Conservation (phyloP, 2,888 invertebrate species). For the Drosophila nigricruria region DNA sequence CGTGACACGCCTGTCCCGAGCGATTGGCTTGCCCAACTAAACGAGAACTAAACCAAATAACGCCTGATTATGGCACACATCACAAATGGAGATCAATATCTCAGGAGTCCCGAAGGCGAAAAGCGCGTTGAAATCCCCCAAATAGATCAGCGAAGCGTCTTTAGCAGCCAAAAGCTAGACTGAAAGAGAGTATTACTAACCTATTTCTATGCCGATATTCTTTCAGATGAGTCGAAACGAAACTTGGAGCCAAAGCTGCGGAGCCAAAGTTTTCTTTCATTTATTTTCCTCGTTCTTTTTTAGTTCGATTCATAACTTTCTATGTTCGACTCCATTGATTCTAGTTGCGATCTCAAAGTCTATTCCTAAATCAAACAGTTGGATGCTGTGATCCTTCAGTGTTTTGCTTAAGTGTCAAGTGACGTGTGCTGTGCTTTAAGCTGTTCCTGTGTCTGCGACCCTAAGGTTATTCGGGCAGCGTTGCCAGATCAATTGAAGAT, state of each 20-base stretch:
- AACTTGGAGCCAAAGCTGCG: slow-evolving; percentile 37
- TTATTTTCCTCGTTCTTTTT: slow-evolving; percentile 1
- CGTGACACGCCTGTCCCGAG: slow-evolving; percentile 11
- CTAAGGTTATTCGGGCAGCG: background rate
- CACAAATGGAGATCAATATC: background rate
- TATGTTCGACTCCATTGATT: background rate
- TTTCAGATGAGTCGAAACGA: slow-evolving; percentile 58
- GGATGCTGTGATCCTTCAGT: background rate
- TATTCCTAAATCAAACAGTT: background rate
- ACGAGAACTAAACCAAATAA: background rate
- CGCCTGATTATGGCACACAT: slow-evolving; percentile 20
- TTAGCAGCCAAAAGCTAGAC: background rate
- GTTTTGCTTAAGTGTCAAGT: background rate
- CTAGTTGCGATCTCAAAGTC: slow-evolving; percentile 39
- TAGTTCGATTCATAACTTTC: slow-evolving; percentile 3
- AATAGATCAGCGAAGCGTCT: background rate
- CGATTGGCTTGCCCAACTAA: slow-evolving; percentile 16
- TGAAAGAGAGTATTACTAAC: slow-evolving; percentile 37
- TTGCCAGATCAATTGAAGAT: background rate
- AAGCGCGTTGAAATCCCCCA: slow-evolving; percentile 12
- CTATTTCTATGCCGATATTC: slow-evolving; percentile 54
- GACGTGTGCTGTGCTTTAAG: background rate
- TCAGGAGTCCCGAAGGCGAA: background rate
- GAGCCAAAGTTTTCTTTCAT: slow-evolving; percentile 43
- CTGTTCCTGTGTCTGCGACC: background rate